Percentiles rank a stretch among this genome's conserved stretches.
Evolutionary conservation across 2,888 invertebrate genomes (phyloP).

Genomic region (Proisotoma minuta): DNA sequence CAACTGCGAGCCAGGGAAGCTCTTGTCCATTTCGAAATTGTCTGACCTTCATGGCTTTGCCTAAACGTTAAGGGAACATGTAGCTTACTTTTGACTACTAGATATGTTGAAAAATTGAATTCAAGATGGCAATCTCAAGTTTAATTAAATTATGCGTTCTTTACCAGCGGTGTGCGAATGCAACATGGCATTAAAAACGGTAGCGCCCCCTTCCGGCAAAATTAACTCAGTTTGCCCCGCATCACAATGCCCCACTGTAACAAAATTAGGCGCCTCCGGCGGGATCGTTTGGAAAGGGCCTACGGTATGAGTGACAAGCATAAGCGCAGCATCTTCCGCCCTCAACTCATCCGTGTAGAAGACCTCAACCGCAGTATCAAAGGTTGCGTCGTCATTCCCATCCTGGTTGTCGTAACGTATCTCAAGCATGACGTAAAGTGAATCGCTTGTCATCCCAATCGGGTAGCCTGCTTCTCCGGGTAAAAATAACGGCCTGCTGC

Average conservation of each 20-base stretch:
- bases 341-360: background rate
- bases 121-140: too few relatives aligned
- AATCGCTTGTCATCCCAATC: too few relatives aligned
- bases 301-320: background rate
- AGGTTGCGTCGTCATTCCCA: too few relatives aligned
- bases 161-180: background rate
- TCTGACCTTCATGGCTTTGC: background rate
- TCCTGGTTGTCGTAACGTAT: too few relatives aligned
- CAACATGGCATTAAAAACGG: background rate
- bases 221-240: background rate
- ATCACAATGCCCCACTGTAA: background rate
- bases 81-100: too few relatives aligned
- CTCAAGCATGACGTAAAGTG: too few relatives aligned
- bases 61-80: too few relatives aligned
- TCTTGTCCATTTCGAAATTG: background rate
- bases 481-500: too few relatives aligned
- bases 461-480: too few relatives aligned
- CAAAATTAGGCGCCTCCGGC: background rate
- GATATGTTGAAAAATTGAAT: too few relatives aligned
- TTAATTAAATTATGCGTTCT: too few relatives aligned
- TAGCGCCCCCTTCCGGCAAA: background rate
- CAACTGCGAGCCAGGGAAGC: background rate
- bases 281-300: background rate
- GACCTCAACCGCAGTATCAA: background rate
- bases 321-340: background rate